These are phyloP conservation scores for Ectropis grisescens DNA, from an alignment of 1,140 invertebrate genomes.

Conservation along the genomic window DNA sequence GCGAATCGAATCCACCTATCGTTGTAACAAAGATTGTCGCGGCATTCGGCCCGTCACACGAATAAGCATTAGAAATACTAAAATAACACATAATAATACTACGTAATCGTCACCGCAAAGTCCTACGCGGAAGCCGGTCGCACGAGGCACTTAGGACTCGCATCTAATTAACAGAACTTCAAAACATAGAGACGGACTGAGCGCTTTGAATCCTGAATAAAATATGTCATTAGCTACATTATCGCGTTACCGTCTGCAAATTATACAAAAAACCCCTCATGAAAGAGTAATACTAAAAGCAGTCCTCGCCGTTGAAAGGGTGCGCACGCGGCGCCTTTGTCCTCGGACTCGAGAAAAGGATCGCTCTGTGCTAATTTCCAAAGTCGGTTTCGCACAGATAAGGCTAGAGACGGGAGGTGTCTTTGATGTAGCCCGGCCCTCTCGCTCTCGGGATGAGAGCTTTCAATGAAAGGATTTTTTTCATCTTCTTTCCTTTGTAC, in stretches of 20 bases:
- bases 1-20: too few relatives aligned
- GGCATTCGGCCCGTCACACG: too few relatives aligned
- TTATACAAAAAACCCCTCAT: slow-evolving; percentile 42
- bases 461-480: slow-evolving; percentile 69
- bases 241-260: slow-evolving; percentile 31
- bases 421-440: slow-evolving; percentile 64
- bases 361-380: slow-evolving; percentile 61
- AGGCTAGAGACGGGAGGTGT: slow-evolving; percentile 51
- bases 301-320: slow-evolving; percentile 25
- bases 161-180: too few relatives aligned
- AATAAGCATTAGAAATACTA: too few relatives aligned
- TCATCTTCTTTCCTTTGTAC: slow-evolving; percentile 67
- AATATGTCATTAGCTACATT: slow-evolving; percentile 55
- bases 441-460: slow-evolving; percentile 62
- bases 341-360: slow-evolving; percentile 31
- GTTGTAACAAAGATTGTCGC: too few relatives aligned
- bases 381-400: slow-evolving; percentile 61
- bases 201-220: slow-evolving; percentile 43
- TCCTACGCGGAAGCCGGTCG: too few relatives aligned
- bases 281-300: slow-evolving; percentile 54
- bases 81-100: too few relatives aligned
- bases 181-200: slow-evolving; percentile 17
- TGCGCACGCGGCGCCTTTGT: slow-evolving; percentile 55
- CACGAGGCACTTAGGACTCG: too few relatives aligned
- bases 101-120: too few relatives aligned